phyloP scores from a whole-genome alignment of 2,113 vertebrate genomes.

The Garra rufa region DNA sequence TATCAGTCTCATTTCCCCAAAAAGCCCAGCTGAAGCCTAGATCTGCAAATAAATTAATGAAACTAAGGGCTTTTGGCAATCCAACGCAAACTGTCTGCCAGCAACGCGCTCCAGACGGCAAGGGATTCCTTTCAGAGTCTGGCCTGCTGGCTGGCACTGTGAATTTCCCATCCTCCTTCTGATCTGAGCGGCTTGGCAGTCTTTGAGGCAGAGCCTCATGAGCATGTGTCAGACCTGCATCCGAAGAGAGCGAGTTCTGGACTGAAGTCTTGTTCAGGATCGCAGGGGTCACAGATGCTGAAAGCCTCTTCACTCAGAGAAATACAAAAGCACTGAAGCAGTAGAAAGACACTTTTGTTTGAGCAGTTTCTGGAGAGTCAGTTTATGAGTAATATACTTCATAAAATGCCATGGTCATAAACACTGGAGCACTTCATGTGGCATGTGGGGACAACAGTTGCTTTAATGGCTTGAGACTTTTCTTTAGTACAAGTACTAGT shows the following conservation, averaged over 20 bases:
- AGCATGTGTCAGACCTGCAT: constrained; percentile 22
- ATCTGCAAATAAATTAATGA: constrained; percentile 47
- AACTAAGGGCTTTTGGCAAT: constrained; percentile 48
- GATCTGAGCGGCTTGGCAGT: constrained; percentile 5
- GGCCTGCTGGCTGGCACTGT: constrained; percentile 38
- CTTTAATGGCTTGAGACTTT: constrained; percentile 6
- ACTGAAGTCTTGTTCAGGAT: constrained; percentile 40
- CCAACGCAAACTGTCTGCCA: constrained; percentile 11
- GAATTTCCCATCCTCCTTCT: constrained; percentile 43
- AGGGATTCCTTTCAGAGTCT: constrained; percentile 45
- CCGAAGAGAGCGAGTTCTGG: not conserved
- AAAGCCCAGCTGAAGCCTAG: constrained; percentile 17
- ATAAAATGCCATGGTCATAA: constrained; percentile 11
- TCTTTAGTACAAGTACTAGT: not conserved
- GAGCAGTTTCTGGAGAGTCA: constrained; percentile 1
- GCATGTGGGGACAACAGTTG: not conserved
- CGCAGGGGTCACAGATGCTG: not conserved
- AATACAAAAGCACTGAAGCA: constrained; percentile 51
- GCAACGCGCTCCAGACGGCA: constrained; percentile 12
- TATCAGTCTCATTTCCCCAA: constrained; percentile 26
- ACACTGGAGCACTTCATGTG: not conserved
- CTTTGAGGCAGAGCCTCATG: constrained; percentile 26
- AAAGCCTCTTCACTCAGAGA: constrained; percentile 37
- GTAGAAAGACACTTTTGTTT: not conserved
- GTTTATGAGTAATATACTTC: constrained; percentile 11